Conservation (phyloP, 2,113 vertebrate genomes). For the Crotophaga sulcirostris region DNA sequence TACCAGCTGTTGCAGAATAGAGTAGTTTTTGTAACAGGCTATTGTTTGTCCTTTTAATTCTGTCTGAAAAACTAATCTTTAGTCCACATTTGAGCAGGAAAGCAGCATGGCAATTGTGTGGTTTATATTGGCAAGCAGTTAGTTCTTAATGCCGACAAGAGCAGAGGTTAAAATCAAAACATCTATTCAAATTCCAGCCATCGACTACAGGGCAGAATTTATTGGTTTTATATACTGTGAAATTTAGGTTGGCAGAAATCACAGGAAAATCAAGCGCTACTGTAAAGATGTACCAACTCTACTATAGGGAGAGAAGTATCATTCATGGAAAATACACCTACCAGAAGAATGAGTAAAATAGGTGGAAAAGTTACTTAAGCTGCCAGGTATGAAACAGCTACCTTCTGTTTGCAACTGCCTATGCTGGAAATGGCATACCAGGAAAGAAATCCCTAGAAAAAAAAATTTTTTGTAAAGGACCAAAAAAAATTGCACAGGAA, state of each 20-base stretch:
- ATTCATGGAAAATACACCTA: background rate
- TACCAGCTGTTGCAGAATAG: background rate
- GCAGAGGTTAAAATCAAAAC: background rate
- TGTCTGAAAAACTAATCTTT: background rate
- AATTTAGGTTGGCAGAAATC: background rate
- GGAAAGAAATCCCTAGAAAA: background rate
- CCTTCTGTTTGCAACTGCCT: background rate
- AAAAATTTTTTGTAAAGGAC: background rate
- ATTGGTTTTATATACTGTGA: background rate
- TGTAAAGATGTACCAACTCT: background rate
- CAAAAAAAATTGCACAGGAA: background rate
- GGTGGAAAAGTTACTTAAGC: background rate
- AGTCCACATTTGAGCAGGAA: background rate
- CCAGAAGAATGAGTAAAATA: background rate
- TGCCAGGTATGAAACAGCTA: background rate
- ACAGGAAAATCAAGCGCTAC: background rate
- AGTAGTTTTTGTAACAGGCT: background rate
- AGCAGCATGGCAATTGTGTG: background rate
- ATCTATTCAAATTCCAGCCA: background rate
- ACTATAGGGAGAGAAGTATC: background rate
- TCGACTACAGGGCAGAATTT: background rate
- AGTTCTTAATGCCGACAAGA: background rate
- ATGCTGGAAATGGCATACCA: background rate
- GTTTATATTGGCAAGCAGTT: conserved; percentile 17
- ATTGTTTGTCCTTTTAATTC: background rate